These are phyloP conservation scores for Petrophora chlorosata DNA, from an alignment of 2,888 invertebrate species.

Conservation along the genomic window DNA sequence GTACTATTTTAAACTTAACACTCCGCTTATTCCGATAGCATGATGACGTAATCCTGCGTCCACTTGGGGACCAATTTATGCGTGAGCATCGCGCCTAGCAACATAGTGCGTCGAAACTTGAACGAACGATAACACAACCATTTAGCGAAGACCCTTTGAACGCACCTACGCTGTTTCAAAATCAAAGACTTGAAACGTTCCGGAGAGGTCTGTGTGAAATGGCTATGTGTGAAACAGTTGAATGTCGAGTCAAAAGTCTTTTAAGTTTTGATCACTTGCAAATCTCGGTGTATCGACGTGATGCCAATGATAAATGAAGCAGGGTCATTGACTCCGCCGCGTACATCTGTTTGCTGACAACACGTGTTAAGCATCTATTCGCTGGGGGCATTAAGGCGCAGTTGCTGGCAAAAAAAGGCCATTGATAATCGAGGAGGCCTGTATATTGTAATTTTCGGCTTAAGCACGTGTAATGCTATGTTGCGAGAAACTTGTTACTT, in stretches of 20 bases:
- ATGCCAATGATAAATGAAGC: constrained; percentile 27
- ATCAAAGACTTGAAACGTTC: constrained; percentile 9
- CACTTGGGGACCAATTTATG: constrained; percentile 55
- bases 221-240: constrained; percentile 18
- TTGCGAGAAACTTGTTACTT: constrained; percentile 14
- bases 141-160: constrained; percentile 14
- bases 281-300: constrained; percentile 27
- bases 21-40: constrained; percentile 46
- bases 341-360: constrained; percentile 29
- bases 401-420: constrained; percentile 24
- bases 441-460: constrained; percentile 24
- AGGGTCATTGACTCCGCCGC: constrained; percentile 33
- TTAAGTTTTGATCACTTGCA: constrained; percentile 34
- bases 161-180: constrained; percentile 17
- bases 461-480: constrained; percentile 20
- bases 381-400: constrained; percentile 27
- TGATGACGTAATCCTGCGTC: constrained; percentile 69
- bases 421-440: constrained; percentile 27
- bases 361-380: constrained; percentile 29
- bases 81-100: constrained; percentile 61
- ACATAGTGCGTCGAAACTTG: constrained; percentile 61
- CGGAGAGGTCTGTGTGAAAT: constrained; percentile 16
- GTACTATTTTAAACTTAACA: constrained; percentile 17
- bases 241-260: constrained; percentile 19
- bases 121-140: constrained; percentile 24